Evolutionary conservation across 2,797 vertebrate species (phyloP).

Genomic region (Morelia viridis): DNA sequence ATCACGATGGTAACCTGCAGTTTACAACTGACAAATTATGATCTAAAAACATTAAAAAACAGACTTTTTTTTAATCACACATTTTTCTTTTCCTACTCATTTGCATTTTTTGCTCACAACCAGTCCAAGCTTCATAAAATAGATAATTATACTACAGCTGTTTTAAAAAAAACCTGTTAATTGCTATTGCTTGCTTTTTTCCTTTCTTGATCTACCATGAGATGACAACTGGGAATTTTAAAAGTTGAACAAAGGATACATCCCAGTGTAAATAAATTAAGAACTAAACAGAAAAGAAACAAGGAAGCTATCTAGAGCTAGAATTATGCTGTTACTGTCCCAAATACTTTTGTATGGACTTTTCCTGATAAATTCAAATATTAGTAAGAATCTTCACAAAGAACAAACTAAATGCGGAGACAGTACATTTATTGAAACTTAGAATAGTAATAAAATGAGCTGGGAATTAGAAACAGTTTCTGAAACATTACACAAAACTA

Average conservation of each 20-base stretch:
- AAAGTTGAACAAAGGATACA: not conserved
- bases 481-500: slow-evolving; percentile 6
- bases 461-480: slow-evolving; percentile 18
- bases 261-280: not conserved
- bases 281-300: too few relatives aligned
- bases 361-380: not conserved
- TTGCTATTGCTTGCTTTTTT: not conserved
- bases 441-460: slow-evolving; percentile 31
- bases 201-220: not conserved
- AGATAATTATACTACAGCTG: not conserved
- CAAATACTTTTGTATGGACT: not conserved
- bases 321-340: not conserved
- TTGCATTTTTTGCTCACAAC: not conserved
- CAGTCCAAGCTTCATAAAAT: not conserved
- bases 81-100: not conserved
- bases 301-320: not conserved
- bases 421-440: slow-evolving; percentile 42
- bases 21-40: not conserved
- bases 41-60: not conserved
- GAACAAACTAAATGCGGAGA: slow-evolving; percentile 20
- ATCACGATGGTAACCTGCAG: not conserved
- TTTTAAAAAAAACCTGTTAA: not conserved
- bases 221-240: not conserved
- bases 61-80: too few relatives aligned
- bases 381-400: not conserved